Percentiles rank a stretch among this genome's conserved stretches.
These are phyloP conservation scores for Clunio marinus DNA, from an alignment of 2,888 invertebrate genomes.

Conservation along the genomic window DNA sequence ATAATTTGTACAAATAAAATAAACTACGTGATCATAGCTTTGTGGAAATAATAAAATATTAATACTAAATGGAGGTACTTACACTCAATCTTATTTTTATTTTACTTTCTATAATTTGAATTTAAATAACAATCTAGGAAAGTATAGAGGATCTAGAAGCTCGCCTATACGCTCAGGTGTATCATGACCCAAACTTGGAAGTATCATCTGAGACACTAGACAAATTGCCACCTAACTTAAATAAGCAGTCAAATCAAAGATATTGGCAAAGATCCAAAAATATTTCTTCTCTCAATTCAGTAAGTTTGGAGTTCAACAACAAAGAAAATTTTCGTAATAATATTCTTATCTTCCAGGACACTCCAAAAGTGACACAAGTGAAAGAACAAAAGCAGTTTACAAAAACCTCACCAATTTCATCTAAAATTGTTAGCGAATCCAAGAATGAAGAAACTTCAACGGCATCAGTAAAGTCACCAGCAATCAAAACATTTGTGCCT, in stretches of 20 bases:
- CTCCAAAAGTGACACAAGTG: no score
- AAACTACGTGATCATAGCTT: no score
- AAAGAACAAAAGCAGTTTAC: no score
- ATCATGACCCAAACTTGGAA: conserved; percentile 43
- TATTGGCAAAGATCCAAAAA: conserved; percentile 20
- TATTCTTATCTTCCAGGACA: no score
- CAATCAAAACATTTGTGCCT: conserved; percentile 13
- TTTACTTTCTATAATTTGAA: neutral
- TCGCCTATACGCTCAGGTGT: conserved; percentile 48
- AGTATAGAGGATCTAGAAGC: conserved; percentile 48
- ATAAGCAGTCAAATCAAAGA: conserved; percentile 12
- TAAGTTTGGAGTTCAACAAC: no score
- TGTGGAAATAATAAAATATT: no score
- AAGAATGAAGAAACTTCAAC: neutral
- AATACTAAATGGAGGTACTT: conserved; percentile 8
- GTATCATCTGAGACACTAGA: neutral
- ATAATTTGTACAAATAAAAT: no score
- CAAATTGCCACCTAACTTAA: neutral
- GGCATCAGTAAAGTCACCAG: no score
- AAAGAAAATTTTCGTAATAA: no score
- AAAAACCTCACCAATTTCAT: no score
- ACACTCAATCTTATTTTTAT: neutral
- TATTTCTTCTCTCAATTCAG: neutral
- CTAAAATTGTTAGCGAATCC: no score
- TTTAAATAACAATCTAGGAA: conserved; percentile 41